Evolutionary conservation across 2,888 invertebrate species (phyloP), one percentile per base, ranked within the genome.

Genomic region (Amphipyra berbera): DNA sequence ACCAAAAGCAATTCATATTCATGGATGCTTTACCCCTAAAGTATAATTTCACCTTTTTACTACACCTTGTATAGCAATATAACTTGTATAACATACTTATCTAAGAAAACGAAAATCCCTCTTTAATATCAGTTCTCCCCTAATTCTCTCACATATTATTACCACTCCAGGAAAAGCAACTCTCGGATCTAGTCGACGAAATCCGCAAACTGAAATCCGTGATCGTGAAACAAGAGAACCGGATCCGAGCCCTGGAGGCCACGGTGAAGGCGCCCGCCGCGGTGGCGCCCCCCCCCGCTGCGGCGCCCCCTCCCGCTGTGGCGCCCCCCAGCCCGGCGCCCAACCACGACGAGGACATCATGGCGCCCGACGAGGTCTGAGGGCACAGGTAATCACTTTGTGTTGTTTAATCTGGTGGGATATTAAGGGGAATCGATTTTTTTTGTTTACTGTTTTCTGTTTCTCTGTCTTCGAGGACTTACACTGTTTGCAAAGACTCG

Each of bases 171-270:
- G 97, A 97, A 74, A 97, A 97, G 78, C 96, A 97, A 74, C 93
- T 98, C 14, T 97, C 98, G 79, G 98, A 98, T 86, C 96, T 98
- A 79, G 96, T 97, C 42, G 98, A 98, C 86, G 98, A 98, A 91
- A 98, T 98, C 80, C 96, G 98, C 62, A 98, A 98, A 89, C 93
- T 98, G 75, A 98, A 98, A 87, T 97, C 98, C n/a, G 98, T 98
- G 90, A 98, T 98, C 78, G 97, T 98, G 30, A 98, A 98, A 86
- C 98, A 98, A 86, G 98, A 98, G 94, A 98, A 98, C 80, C 95
- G 98, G 55, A 97, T 98, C 88, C 95, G 97, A 40, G 97, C 97
- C 4, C 92, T 98, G 9, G 98, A 98, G 87, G 97, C 97, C 13
- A 80, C 88, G 0, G 93, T 86, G 38, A 93, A 92, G 82, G 83